Evolutionary conservation across 2,888 invertebrate species (phyloP).

Genomic region (Belgica antarctica): DNA sequence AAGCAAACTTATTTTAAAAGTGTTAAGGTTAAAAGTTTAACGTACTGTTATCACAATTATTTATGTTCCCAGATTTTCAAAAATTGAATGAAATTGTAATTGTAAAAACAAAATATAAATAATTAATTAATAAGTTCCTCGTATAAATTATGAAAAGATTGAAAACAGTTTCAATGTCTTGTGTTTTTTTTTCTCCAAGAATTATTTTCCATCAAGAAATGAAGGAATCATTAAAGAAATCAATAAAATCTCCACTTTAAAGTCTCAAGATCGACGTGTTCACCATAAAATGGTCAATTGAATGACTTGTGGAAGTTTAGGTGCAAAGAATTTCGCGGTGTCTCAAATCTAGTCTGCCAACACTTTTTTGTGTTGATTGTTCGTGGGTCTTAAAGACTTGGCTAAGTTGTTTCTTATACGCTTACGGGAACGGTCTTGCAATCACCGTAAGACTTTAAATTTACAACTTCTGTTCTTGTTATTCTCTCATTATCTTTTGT

Average conservation of each 20-base stretch:
- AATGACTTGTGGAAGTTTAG: too few relatives aligned
- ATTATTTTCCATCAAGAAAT: too few relatives aligned
- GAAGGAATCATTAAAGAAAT: too few relatives aligned
- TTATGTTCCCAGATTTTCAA: constrained; percentile 42
- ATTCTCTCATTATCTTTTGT: too few relatives aligned
- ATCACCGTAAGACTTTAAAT: neutral
- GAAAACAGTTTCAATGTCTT: constrained; percentile 33
- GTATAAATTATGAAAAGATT: constrained; percentile 25
- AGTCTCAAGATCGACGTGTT: too few relatives aligned
- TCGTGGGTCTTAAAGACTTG: neutral
- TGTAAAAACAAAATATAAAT: constrained; percentile 27
- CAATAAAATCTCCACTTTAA: too few relatives aligned
- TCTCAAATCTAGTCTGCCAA: constrained; percentile 30
- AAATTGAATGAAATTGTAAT: constrained; percentile 37
- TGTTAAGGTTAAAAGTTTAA: constrained; percentile 44
- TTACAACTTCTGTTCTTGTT: neutral
- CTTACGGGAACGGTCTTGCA: too few relatives aligned
- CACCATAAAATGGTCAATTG: too few relatives aligned
- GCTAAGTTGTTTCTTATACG: too few relatives aligned
- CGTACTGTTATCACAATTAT: constrained; percentile 43
- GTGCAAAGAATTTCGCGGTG: too few relatives aligned
- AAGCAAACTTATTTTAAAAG: constrained; percentile 37
- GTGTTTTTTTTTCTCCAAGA: constrained; percentile 31
- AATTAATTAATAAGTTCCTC: constrained; percentile 34
- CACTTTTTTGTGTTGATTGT: neutral